phyloP scores from a whole-genome alignment of 2,113 vertebrate genomes.

The Prinia subflava region DNA sequence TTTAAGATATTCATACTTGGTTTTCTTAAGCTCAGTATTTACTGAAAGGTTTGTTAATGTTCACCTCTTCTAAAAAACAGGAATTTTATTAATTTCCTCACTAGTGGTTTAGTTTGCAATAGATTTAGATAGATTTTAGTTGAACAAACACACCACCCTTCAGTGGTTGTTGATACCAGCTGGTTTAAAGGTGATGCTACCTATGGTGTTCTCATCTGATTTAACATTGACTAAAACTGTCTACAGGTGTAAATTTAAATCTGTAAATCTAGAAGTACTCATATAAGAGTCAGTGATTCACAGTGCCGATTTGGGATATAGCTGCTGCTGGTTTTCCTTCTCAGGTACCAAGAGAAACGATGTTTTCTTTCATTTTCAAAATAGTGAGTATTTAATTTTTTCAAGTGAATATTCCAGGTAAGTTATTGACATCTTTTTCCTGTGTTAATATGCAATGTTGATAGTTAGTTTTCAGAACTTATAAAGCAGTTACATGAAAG shows the following conservation, averaged over 20 bases:
- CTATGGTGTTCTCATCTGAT: neutral
- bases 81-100: neutral
- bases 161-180: neutral
- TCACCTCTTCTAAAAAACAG: neutral
- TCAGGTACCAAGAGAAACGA: neutral
- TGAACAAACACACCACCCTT: fast-evolving
- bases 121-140: neutral
- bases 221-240: neutral
- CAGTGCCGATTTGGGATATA: neutral
- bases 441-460: neutral
- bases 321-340: neutral
- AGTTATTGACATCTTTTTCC: neutral
- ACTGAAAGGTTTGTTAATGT: neutral
- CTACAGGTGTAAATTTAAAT: neutral
- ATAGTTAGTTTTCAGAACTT: neutral
- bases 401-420: neutral
- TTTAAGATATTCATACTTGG: neutral
- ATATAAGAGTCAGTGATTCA: neutral
- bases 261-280: neutral
- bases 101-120: neutral
- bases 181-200: neutral
- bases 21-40: neutral
- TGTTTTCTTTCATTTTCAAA: neutral
- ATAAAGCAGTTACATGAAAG: neutral
- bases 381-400: neutral